These are phyloP conservation scores for Sceloporus undulatus DNA, from an alignment of 2,113 vertebrate species.

Conservation along the genomic window DNA sequence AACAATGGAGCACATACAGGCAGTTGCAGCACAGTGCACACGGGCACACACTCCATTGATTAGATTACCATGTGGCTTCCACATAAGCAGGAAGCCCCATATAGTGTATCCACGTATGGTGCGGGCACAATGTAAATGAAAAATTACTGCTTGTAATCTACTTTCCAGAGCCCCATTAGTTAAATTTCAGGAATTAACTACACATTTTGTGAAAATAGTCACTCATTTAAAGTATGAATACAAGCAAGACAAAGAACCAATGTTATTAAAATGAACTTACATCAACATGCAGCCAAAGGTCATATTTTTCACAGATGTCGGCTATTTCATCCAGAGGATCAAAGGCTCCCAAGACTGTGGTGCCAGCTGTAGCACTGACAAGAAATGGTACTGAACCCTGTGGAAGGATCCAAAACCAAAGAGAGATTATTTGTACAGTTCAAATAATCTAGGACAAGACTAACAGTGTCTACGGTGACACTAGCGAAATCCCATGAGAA, in stretches of 20 bases:
- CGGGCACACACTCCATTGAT: no score
- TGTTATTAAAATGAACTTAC: constrained; percentile 74
- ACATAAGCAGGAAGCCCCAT: no score
- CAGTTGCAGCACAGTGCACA: no score
- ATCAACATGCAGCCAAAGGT: constrained; percentile 87
- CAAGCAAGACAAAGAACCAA: neutral
- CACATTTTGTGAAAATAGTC: constrained; percentile 20
- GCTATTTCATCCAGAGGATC: constrained; percentile 85
- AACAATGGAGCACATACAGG: no score
- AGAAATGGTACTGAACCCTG: constrained; percentile 86
- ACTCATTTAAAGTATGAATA: constrained; percentile 18
- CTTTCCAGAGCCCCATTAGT: constrained; percentile 5
- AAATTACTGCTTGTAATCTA: neutral
- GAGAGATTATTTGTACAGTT: constrained; percentile 17
- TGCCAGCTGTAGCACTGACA: constrained; percentile 86
- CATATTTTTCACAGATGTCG: constrained; percentile 78
- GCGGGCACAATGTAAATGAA: neutral
- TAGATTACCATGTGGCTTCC: no score
- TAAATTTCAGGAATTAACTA: constrained; percentile 9
- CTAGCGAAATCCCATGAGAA: no score
- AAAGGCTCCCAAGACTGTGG: constrained; percentile 86
- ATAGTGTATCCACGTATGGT: no score
- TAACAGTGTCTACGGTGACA: neutral
- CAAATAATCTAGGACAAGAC: constrained; percentile 37
- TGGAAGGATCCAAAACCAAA: constrained; percentile 58